These are phyloP conservation scores for Porites cylindrica DNA, from an alignment of 92 coral and sea anemone species.

Conservation along the genomic window DNA sequence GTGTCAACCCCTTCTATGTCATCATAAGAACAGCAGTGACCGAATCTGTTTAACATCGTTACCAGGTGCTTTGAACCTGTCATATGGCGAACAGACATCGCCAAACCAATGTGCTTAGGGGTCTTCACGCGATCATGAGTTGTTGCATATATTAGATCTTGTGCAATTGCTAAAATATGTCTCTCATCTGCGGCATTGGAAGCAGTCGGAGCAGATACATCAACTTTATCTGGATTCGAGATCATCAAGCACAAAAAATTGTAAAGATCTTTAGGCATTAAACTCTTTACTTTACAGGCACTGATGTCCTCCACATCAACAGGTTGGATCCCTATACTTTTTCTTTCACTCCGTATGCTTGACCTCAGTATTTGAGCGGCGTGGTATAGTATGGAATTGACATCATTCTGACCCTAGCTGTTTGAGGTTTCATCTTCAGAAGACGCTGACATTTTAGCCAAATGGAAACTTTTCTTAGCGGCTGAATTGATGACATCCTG, in stretches of 20 bases:
- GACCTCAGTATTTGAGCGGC: constrained; percentile 63
- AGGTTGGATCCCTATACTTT: constrained; percentile 40
- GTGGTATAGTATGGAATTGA: constrained; percentile 36
- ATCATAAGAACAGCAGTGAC: constrained; percentile 72
- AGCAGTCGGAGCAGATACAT: constrained; percentile 16
- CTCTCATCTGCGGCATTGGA: constrained; percentile 35
- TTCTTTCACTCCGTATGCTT: constrained; percentile 52
- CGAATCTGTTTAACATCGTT: constrained; percentile 57
- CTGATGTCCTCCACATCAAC: constrained; percentile 60
- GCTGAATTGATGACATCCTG: constrained; percentile 65
- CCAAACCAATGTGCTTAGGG: constrained; percentile 72
- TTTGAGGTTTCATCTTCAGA: constrained; percentile 37
- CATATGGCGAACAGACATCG: constrained; percentile 62
- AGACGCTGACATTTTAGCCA: constrained; percentile 48
- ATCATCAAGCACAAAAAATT: constrained; percentile 56
- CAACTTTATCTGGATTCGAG: constrained; percentile 42
- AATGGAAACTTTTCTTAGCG: constrained; percentile 48
- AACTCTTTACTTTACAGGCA: constrained; percentile 70
- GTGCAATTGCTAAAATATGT: constrained; percentile 60
- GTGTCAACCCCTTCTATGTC: constrained; percentile 55
- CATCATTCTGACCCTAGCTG: constrained; percentile 53
- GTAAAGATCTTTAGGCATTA: constrained; percentile 73
- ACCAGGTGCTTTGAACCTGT: constrained; percentile 66
- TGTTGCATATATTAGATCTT: constrained; percentile 48
- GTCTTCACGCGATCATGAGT: constrained; percentile 57